Conservation (phyloP, 2,888 invertebrate species). For the Odiellus spinosus region DNA sequence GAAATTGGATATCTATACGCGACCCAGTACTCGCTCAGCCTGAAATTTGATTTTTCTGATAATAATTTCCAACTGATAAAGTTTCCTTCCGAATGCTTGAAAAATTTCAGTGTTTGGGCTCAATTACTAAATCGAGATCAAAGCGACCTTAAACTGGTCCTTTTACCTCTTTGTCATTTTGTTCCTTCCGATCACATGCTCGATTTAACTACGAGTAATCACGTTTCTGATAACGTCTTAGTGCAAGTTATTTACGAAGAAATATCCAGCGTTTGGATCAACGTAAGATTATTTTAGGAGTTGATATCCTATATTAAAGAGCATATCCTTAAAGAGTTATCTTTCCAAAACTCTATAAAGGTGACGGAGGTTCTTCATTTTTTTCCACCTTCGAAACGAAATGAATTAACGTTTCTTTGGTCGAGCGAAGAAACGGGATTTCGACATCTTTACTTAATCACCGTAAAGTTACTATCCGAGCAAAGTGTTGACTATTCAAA, state of each 20-base stretch:
- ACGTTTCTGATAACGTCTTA: slow-evolving; percentile 17
- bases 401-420: slow-evolving; percentile 59
- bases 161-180: slow-evolving; percentile 51
- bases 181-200: slow-evolving; percentile 10
- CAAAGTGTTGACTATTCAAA: no score
- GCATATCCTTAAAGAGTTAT: neutral
- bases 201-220: slow-evolving; percentile 7
- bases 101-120: slow-evolving; percentile 71
- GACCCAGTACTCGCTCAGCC: no score
- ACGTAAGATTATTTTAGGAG: slow-evolving; percentile 43
- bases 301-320: no score
- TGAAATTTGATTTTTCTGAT: no score
- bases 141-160: slow-evolving; percentile 61
- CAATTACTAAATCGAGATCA: slow-evolving; percentile 78
- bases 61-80: no score
- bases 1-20: no score
- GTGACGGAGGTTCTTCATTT: slow-evolving; percentile 73
- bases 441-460: slow-evolving; percentile 54
- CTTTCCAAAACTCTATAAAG: slow-evolving; percentile 25
- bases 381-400: slow-evolving; percentile 38
- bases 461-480: slow-evolving; percentile 14
- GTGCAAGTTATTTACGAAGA: slow-evolving; percentile 37
- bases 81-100: no score
- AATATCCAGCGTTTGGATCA: slow-evolving; percentile 71
- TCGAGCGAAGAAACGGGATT: slow-evolving; percentile 81